Evolutionary conservation across 2,797 vertebrate genomes (phyloP).

Genomic region (Tiaroga cobitis): DNA sequence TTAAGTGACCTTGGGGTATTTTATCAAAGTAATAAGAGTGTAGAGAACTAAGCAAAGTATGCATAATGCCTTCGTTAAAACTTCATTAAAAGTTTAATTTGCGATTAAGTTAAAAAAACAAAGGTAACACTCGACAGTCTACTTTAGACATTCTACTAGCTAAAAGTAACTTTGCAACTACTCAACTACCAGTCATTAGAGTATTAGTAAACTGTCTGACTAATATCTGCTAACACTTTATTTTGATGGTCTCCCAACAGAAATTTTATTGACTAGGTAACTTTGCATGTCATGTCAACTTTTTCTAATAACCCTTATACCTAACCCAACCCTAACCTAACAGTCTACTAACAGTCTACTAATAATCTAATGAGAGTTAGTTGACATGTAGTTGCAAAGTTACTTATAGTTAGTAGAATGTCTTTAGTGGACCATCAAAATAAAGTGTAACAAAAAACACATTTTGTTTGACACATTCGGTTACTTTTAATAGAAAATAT

Average conservation of each 20-base stretch:
- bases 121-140: neutral
- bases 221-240: neutral
- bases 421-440: too few species aligned
- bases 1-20: conserved; percentile 55
- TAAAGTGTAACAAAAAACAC: neutral
- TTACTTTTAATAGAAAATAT: neutral
- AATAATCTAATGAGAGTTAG: too few species aligned
- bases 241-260: neutral
- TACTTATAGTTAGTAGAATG: neutral
- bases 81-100: neutral
- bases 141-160: neutral
- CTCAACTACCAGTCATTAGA: neutral
- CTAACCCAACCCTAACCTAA: too few species aligned
- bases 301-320: neutral
- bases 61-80: neutral
- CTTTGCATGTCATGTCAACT: neutral
- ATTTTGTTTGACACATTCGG: neutral
- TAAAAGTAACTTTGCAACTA: neutral
- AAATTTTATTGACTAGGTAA: neutral
- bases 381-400: too few species aligned
- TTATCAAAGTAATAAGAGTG: neutral
- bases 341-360: too few species aligned
- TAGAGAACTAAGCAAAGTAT: neutral
- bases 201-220: neutral
- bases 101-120: neutral